Evolutionary conservation across 2,888 invertebrate genomes (phyloP), one percentile per base, ranked within the genome.

Genomic region (Drosophila putrida): DNA sequence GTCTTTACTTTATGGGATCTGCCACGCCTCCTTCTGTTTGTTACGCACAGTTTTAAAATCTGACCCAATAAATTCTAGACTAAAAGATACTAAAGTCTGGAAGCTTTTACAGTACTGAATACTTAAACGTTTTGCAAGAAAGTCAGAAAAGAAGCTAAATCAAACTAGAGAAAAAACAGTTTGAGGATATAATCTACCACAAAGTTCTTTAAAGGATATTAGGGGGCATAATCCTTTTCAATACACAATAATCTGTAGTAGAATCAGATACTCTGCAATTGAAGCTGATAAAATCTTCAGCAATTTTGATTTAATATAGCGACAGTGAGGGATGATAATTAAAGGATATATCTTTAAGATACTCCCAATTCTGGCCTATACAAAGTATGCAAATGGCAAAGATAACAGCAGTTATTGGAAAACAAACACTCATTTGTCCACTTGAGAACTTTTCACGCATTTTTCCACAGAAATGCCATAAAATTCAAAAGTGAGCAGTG

Each of bases 371-470:
- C 0, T 4, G 35, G 0, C 13, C 10, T 31, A 28, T 27, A 28
- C 11, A 50, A 53, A 15, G 49, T 55, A 59, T 68, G 36, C 49
- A 53, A 75, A 68, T 43, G 75, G 15, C 35, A 50, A 15, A 49
- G 41, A 47, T 46, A 51, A 57, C 15, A 11, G 15, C 38, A 20
- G 38, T 20, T 47, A 65, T 67, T 55, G 62, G 62, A 53, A 78
- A 75, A 76, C 41, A 33, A 61, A 64, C 51, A 55, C 65, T 50
- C 46, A 65, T 62, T 60, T 76, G 38, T 39, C 25, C 68, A 63
- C 47, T 68, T 71, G 60, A 81, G 66, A 81, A 87, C 85, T 81
- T 87, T 87, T 87, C 88, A 87, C 85, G 73, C 88, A 55, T 60
- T 71, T 87, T 79, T 89, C 76, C 82, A 76, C 64, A 61, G 88